Evolutionary conservation across 2,797 vertebrate species (phyloP), one percentile per base, ranked within the genome.

Genomic region (Girardinus metallicus): DNA sequence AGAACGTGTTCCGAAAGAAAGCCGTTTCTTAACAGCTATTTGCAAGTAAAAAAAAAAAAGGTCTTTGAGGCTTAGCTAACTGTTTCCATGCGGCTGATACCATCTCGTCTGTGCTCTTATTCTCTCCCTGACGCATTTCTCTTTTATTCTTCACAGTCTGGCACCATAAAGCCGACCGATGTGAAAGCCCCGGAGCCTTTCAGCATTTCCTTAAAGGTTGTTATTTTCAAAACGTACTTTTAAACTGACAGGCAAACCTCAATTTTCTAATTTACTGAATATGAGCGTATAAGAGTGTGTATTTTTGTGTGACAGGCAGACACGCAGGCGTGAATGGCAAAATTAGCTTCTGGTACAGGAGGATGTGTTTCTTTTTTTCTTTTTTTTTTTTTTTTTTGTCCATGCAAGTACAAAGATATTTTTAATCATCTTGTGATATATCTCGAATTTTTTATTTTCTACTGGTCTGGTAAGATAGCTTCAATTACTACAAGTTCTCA

Each of bases 71-170:
- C 83, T 83, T 39, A 71, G 74, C 83, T 94, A 93, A 93, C 91
- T 78, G 87, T 90, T 95, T 91, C 91, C 93, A 94, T 92, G 87
- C 84, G 51, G 44, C 92, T 87, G 92, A 96, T 93, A 92, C 76
- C 47, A 94, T 95, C 92, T 92, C 85, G 47, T 82, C 74, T 75
- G 74, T 21, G 5, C 83, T 74, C 68, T 73, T 75, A 80, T 34
- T 80, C 62, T 36, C 60, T 76, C 82, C 68, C 34, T 36, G 21
- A 0, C 81, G 82, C 78, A 72, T 89, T 93, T 87, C 23, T 76
- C 74, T 78, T 84, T 86, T 86, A 86, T 88, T 88, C 83, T 88
- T 90, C 80, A 87, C 85, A 91, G 88, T 74, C 80, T 80, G 51
- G 80, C 84, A 53, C 79, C 86, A 86, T 87, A 87, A 83, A 87